phyloP scores from a whole-genome alignment of 2,113 vertebrate species.

The Himantopus leucocephalus region DNA sequence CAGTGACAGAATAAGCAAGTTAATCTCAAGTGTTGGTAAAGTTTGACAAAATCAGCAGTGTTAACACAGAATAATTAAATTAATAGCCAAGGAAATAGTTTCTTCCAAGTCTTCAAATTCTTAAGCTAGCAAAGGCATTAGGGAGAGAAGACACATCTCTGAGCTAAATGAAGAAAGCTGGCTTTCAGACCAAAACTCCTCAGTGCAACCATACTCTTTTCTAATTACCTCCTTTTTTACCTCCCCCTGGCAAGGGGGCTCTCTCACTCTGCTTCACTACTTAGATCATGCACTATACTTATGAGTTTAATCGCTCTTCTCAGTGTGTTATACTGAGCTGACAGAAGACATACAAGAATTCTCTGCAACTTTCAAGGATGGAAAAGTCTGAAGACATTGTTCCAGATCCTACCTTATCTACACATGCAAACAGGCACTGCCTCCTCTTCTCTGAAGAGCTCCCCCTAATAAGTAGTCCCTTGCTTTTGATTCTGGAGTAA shows the following conservation, averaged over 20 bases:
- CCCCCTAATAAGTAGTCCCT: neutral
- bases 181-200: neutral
- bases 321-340: neutral
- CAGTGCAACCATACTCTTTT: neutral
- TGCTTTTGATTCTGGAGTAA: neutral
- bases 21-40: neutral
- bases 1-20: neutral
- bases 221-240: neutral
- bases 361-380: neutral
- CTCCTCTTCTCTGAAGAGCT: neutral
- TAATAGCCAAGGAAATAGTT: neutral
- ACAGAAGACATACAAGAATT: neutral
- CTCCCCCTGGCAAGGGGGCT: neutral
- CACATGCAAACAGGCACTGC: neutral
- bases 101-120: neutral
- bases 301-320: neutral
- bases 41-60: neutral
- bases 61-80: neutral
- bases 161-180: neutral
- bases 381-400: neutral
- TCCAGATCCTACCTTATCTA: neutral
- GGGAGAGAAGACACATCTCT: neutral
- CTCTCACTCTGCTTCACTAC: neutral
- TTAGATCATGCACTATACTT: neutral
- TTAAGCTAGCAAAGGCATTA: neutral